phyloP scores from a whole-genome alignment of 1,140 invertebrate species.

The Drosophila littoralis region DNA sequence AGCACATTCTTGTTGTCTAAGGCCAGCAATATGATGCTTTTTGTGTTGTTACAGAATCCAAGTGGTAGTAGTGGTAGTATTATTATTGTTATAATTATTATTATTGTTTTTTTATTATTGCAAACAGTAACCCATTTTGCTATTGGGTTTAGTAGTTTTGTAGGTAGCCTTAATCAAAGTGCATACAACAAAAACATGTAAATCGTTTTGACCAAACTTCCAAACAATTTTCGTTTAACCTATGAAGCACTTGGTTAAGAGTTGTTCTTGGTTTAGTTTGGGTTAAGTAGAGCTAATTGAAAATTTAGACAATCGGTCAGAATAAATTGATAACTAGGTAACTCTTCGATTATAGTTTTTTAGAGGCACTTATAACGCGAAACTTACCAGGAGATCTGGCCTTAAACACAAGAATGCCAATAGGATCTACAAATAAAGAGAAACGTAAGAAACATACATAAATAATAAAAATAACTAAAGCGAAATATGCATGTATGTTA shows the following conservation, averaged over 20 bases:
- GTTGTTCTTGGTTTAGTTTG: constrained; percentile 43
- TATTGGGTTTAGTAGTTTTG: constrained; percentile 44
- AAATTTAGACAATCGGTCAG: constrained; percentile 14
- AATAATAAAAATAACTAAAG: constrained; percentile 77
- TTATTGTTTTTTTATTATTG: neutral
- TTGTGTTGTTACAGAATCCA: constrained; percentile 51
- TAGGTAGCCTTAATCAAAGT: constrained; percentile 29
- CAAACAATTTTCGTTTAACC: constrained; percentile 17
- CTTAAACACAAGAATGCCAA: constrained; percentile 89
- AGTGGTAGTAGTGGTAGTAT: constrained; percentile 34
- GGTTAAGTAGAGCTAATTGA: constrained; percentile 33
- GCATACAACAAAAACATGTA: constrained; percentile 15
- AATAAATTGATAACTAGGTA: constrained; percentile 12
- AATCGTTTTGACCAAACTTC: constrained; percentile 12
- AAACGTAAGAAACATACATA: constrained; percentile 81
- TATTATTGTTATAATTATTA: constrained; percentile 9
- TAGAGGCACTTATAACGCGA: constrained; percentile 66
- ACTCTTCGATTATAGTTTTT: constrained; percentile 37
- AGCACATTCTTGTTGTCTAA: constrained; percentile 83
- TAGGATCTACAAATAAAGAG: constrained; percentile 87
- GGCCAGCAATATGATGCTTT: constrained; percentile 72
- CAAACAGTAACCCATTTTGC: constrained; percentile 31
- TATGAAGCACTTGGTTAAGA: constrained; percentile 10
- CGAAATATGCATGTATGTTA: constrained; percentile 36
- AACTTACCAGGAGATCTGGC: constrained; percentile 89